Evolutionary conservation across 1,140 invertebrate genomes (phyloP), one percentile per base, ranked within the genome.

Genomic region (Dryas iulia): DNA sequence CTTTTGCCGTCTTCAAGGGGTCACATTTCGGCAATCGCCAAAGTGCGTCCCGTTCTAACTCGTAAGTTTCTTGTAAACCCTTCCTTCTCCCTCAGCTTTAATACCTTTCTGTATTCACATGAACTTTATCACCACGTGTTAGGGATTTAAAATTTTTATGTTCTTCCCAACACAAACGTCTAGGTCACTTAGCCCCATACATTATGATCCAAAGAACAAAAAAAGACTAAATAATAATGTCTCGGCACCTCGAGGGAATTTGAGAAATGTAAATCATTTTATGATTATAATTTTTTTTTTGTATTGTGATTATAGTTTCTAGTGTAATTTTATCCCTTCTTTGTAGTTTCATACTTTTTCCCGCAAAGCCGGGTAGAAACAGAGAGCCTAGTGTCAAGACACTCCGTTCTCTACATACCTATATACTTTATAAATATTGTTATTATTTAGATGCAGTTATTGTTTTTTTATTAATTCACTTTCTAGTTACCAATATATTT

Each of bases 21-120:
- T 91, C 87, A 88, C 78, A 88, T 90, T 91, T 91, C 89, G 87
- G 89, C 86, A 87, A 86, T 84, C 80, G 81, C 79, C 78, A 88
- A 90, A 86, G 78, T 78, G 69, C 77, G 72, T 72, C 82, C 74
- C 78, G 71, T 70, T 84, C 78, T 57, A 78, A 79, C 83, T 21
- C 66, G 62, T 56, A 61, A 18, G 28, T 7, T 30, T 25, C 39
- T 25, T 73, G 82, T 87, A 81, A 77, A 73, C 67, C 81, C 77
- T 62, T 89, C 87, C 74, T 81, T 76, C 79, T 81, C 82, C 70
- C 74, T 14, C 21, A 53, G 28, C 39, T 53, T 47, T 62, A 11
- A 63, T 63, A 14, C 28, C 18, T 21, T 54, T 26, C 23, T 52
- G 23, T 62, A 25, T 30, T 63, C 47, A 21, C 84, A 71, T 83